Conservation (phyloP, 1,140 invertebrate genomes). For the Sipha flava region DNA sequence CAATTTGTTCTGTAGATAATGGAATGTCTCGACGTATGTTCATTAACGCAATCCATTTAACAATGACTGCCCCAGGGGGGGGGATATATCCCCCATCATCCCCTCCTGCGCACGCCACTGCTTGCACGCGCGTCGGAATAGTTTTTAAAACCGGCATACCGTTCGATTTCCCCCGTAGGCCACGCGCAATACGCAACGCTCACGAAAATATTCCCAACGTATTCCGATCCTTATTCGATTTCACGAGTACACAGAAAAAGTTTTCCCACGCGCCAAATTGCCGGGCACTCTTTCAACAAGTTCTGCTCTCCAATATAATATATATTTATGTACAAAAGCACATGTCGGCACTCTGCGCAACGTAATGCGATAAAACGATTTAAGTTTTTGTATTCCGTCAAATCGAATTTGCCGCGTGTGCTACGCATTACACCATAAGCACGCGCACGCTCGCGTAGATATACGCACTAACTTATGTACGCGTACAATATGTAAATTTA, state of each 20-base stretch:
- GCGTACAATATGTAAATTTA: neutral
- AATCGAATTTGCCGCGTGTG: conserved; percentile 4
- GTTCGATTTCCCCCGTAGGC: neutral
- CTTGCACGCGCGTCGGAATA: neutral
- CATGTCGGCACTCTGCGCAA: neutral
- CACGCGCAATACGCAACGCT: neutral
- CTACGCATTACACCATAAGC: too few species aligned
- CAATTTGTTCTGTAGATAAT: too few species aligned
- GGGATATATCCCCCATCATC: too few species aligned
- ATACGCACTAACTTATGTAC: too few species aligned
- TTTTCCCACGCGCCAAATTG: neutral
- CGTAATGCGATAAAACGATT: conserved; percentile 9
- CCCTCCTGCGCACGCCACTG: neutral
- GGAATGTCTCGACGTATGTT: too few species aligned
- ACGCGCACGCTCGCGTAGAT: too few species aligned
- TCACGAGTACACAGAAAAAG: neutral
- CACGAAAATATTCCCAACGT: neutral
- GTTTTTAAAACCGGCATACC: neutral
- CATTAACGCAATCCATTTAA: too few species aligned
- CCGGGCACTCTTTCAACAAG: neutral
- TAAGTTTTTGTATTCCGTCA: neutral
- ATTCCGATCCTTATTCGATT: conserved; percentile 2
- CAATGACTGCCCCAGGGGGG: too few species aligned
- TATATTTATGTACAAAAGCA: neutral
- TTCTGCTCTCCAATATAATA: neutral